Evolutionary conservation across 2,888 invertebrate species (phyloP).

Genomic region (Steinernema hermaphroditum): DNA sequence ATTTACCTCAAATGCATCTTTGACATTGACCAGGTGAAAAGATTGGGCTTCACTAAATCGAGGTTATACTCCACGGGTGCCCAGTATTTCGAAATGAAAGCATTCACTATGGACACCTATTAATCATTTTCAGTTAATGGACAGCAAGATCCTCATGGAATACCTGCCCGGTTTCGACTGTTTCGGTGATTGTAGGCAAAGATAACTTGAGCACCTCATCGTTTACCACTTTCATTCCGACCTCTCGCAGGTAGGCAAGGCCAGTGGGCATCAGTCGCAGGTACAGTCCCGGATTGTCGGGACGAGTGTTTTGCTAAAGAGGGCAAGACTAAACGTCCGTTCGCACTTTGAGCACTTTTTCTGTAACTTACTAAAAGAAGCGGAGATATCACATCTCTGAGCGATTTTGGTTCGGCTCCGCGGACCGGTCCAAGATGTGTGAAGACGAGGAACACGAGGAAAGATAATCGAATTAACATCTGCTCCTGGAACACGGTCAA

Average conservation of each 20-base stretch:
- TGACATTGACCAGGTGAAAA: constrained; percentile 64
- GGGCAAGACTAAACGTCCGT: neutral
- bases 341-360: neutral
- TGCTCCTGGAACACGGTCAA: neutral
- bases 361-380: constrained; percentile 10
- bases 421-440: neutral
- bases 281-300: constrained; percentile 62
- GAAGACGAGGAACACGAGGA: neutral
- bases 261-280: constrained; percentile 65
- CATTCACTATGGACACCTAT: constrained; percentile 62
- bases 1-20: constrained; percentile 64
- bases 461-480: constrained; percentile 10
- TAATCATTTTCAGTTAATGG: neutral
- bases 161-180: constrained; percentile 63
- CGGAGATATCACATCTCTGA: constrained; percentile 16
- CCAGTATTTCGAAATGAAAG: constrained; percentile 65
- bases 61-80: constrained; percentile 64
- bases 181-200: constrained; percentile 62
- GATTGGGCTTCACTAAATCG: constrained; percentile 61
- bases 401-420: constrained; percentile 11
- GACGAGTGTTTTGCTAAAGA: constrained; percentile 63
- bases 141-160: no score
- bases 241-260: constrained; percentile 63
- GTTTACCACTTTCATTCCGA: constrained; percentile 66
- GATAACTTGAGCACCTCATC: constrained; percentile 63